These are phyloP conservation scores for Muraenolepis orangiensis DNA, from an alignment of 2,797 vertebrate species.

Conservation along the genomic window DNA sequence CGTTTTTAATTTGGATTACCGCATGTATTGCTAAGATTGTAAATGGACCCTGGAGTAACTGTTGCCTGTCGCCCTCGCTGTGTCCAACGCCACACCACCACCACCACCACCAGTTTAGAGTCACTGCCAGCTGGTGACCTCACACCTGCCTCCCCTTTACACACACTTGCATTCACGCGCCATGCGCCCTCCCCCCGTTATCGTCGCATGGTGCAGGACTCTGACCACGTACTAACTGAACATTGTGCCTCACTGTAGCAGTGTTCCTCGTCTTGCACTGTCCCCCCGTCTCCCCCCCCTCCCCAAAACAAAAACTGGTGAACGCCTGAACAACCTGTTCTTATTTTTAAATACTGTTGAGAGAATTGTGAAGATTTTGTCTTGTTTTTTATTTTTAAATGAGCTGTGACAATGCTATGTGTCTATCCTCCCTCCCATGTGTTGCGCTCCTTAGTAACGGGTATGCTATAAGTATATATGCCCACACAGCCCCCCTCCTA, in stretches of 20 bases:
- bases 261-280: conserved; percentile 86
- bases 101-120: conserved; percentile 7
- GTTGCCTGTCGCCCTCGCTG: conserved; percentile 57
- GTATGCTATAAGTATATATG: conserved; percentile 52
- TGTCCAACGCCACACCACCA: conserved; percentile 41
- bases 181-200: not conserved
- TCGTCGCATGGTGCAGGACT: not conserved
- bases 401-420: conserved; percentile 73
- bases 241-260: conserved; percentile 87
- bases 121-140: conserved; percentile 36
- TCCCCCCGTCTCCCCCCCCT: conserved; percentile 67
- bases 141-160: conserved; percentile 42
- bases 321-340: conserved; percentile 89
- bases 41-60: conserved; percentile 57
- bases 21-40: conserved; percentile 55
- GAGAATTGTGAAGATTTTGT: conserved; percentile 90
- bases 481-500: conserved; percentile 30
- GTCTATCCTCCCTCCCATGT: conserved; percentile 61
- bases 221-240: conserved; percentile 36
- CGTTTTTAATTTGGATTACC: conserved; percentile 49
- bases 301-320: too few relatives aligned
- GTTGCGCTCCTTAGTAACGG: conserved; percentile 65
- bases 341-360: conserved; percentile 88
- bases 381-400: conserved; percentile 71
- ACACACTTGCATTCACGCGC: conserved; percentile 3